Conservation (phyloP, 2,797 vertebrate genomes). For the Micropoecilia bifurca region DNA sequence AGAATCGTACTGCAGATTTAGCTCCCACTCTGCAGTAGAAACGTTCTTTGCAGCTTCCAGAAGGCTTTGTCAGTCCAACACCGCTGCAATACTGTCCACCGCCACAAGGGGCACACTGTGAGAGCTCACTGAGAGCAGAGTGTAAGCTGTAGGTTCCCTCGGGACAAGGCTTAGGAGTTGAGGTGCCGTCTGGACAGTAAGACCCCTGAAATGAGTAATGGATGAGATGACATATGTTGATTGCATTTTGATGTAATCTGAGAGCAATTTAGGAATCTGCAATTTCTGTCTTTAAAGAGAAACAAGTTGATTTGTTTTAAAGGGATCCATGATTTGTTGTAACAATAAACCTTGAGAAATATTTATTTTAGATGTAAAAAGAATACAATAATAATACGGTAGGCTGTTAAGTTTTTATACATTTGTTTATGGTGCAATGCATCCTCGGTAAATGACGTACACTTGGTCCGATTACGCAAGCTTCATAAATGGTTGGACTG, state of each 20-base stretch:
- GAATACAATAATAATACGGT: too few relatives aligned
- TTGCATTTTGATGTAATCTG: background rate
- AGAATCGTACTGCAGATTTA: slow-evolving; percentile 80
- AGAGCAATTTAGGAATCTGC: background rate
- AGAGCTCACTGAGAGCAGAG: slow-evolving; percentile 69
- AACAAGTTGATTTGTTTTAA: too few relatives aligned
- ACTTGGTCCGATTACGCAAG: too few relatives aligned
- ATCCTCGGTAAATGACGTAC: too few relatives aligned
- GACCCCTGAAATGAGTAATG: slow-evolving; percentile 78
- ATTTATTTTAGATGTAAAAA: too few relatives aligned
- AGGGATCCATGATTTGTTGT: too few relatives aligned
- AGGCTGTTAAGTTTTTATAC: too few relatives aligned
- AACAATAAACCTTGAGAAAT: too few relatives aligned
- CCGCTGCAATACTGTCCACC: slow-evolving; percentile 84
- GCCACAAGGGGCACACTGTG: slow-evolving; percentile 82
- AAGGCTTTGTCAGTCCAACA: slow-evolving; percentile 79
- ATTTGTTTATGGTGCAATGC: too few relatives aligned
- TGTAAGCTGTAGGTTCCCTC: slow-evolving; percentile 80
- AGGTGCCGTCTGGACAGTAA: slow-evolving; percentile 83
- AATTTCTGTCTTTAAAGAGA: background rate
- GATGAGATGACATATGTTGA: background rate
- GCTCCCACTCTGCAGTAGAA: slow-evolving; percentile 88
- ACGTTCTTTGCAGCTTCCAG: slow-evolving; percentile 84
- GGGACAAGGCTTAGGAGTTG: slow-evolving; percentile 79
- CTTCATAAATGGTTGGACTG: too few relatives aligned